Base-by-base conservation (phyloP, 2,888 invertebrate genomes). In the Microplitis deprimator region DNA sequence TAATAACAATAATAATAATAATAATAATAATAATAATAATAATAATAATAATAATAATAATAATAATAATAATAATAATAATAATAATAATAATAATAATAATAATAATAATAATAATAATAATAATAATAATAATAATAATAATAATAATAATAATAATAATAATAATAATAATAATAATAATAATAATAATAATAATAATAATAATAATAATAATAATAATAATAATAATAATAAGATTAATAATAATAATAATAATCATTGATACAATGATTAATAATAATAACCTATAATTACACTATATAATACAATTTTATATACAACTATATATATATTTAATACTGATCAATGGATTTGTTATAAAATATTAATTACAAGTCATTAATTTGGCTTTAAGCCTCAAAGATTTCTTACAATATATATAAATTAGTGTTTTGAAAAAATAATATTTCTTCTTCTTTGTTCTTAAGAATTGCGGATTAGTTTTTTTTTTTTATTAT, bases 321-420 rank as follows among this genome's bases (percentile, higher is more conserved):
- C 65, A 62, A 62, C 6, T 65, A 38, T 59, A 62, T 41, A 41
- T 17, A 70, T 20, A 70, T 70, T 70, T 79, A 81, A 81, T 81
- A 81, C 81, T 81, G 79, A 79, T 77, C 72, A 68, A 77, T 77
- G 60, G 16, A 62, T 59, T 40, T 59, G 68, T 75, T 74, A 6
- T 68, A 64, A 62, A 64, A 62, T 17, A 41, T 61, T 17, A 20
- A 68, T 41, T 68, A n/a, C 17, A 16, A 50, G 62, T 69, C 50
- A 50, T 50, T 50, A 8, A 50, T 50, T 13, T 50, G 50, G 50
- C 50, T 50, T 13, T 13, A 13, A 13, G 8, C 50, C 13, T 65
- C 64, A 20, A n/a, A 76, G 13, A 41, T 17, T 17, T 29, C 10
- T 17, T 61, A 71, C 38, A 74, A 76, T 13, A 50, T 50, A 50